Evolutionary conservation across 2,888 invertebrate species (phyloP).

Genomic region (Strigamia maritima): DNA sequence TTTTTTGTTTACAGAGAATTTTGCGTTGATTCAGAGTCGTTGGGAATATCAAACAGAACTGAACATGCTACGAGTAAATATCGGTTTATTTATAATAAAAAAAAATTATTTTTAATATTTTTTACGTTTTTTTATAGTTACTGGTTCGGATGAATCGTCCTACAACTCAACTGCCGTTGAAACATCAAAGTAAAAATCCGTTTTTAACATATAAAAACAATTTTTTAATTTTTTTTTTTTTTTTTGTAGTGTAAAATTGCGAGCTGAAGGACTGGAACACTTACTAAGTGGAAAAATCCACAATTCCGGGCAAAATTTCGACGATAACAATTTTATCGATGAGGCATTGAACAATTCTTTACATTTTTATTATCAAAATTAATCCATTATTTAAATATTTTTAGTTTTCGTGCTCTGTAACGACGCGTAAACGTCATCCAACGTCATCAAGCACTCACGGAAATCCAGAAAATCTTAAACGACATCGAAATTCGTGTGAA

Average conservation of each 20-base stretch:
- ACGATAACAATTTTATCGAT: no score
- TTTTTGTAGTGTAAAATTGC: neutral
- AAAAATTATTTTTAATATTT: no score
- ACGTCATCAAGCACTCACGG: neutral
- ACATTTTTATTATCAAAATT: no score
- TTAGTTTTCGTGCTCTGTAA: neutral
- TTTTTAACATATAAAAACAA: neutral
- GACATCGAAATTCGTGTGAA: neutral
- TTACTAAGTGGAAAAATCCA: neutral
- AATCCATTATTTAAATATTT: neutral
- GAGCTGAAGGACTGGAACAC: neutral
- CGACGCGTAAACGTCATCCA: neutral
- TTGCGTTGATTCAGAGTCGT: neutral
- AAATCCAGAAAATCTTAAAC: neutral
- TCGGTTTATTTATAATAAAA: no score
- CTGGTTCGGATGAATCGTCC: neutral
- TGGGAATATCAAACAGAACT: neutral
- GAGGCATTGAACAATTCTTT: no score
- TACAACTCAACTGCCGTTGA: neutral
- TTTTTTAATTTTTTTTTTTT: neutral
- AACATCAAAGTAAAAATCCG: neutral
- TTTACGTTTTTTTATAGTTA: no score
- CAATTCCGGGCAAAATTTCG: no score
- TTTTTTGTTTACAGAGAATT: neutral
- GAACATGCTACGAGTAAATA: neutral